Base-by-base conservation (phyloP, 2,113 vertebrate genomes). In the Machaerirhynchus nigripectus region DNA sequence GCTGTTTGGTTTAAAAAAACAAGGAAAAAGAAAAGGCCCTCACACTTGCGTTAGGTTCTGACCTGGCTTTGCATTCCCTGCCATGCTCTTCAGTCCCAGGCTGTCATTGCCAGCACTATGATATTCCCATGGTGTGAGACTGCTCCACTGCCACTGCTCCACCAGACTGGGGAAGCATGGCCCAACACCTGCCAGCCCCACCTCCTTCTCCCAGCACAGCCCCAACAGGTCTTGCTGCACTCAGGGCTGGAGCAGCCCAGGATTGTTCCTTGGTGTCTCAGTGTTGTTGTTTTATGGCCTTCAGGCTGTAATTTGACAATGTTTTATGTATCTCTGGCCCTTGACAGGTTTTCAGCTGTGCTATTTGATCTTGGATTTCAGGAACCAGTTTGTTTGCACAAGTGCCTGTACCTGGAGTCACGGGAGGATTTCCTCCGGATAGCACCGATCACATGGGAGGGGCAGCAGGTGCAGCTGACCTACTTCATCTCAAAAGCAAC, bases 181-280 rank as follows among this genome's bases (percentile, higher is more conserved):
- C 10, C 13, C 3, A 6, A 9, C 11, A 6, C 4, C 8, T 2
- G 1, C 11, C 11, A 23, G 11, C 22, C 16, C 19, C 12, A 50
- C 10, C 9, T 65, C 9, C 33, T 49, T n/a, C 14, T 5, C 21
- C 31, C 15, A 40, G 31, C 21, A 31, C 11, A 59, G 13, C 21
- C 26, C 17, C 42, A 42, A 1, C 11, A 44, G 27, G 10, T 6
- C 13, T 3, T 0, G 0, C 37, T 52, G 46, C 1, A 1, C 13
- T 35, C 12, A n/a, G 40, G 19, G 16, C 17, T 63, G n/a, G 4
- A 23, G 26, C 27, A 81, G 20, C 11, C 26, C 27, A 22, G 5
- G 3, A 5, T 50, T 65, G 50, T 5, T 78, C 49, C n/a, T 60
- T 47, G 15, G 10, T 74, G 35, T n/a, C 64, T 37, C 26, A 15